phyloP scores from a whole-genome alignment of 2,888 invertebrate species.

The Agrochola lychnidis region DNA sequence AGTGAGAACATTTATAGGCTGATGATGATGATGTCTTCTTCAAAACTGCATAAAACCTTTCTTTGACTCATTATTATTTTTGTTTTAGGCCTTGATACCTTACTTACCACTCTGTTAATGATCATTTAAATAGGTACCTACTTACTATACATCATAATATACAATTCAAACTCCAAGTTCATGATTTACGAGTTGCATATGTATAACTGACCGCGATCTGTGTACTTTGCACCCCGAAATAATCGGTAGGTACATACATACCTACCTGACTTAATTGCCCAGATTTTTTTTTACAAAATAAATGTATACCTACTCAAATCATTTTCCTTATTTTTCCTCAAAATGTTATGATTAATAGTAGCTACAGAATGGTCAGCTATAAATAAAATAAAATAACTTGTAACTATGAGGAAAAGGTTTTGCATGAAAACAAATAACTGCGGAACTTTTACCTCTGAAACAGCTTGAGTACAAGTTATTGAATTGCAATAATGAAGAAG shows the following conservation, averaged over 20 bases:
- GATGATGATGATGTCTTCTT: too few relatives aligned
- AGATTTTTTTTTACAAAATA: too few relatives aligned
- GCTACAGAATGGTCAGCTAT: background rate
- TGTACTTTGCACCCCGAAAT: background rate
- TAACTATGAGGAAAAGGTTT: background rate
- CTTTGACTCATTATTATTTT: too few relatives aligned
- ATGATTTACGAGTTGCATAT: slow-evolving; percentile 2
- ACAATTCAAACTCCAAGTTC: background rate
- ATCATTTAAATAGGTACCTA: background rate
- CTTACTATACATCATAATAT: background rate
- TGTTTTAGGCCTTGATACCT: too few relatives aligned
- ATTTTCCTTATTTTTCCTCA: background rate
- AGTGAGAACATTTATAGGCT: too few relatives aligned
- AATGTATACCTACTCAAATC: background rate
- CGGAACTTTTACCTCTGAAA: background rate
- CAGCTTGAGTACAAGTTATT: too few relatives aligned
- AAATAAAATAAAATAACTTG: background rate
- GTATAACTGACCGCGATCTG: too few relatives aligned
- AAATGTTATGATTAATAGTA: background rate
- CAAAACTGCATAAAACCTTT: too few relatives aligned
- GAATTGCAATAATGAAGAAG: too few relatives aligned
- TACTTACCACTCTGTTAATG: background rate
- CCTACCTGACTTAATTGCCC: background rate
- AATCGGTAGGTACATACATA: background rate
- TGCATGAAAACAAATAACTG: background rate